Percentiles rank a stretch among this genome's conserved stretches.
Evolutionary conservation across 2,797 vertebrate genomes (phyloP).

Genomic region (Gadopsis bispinosus): DNA sequence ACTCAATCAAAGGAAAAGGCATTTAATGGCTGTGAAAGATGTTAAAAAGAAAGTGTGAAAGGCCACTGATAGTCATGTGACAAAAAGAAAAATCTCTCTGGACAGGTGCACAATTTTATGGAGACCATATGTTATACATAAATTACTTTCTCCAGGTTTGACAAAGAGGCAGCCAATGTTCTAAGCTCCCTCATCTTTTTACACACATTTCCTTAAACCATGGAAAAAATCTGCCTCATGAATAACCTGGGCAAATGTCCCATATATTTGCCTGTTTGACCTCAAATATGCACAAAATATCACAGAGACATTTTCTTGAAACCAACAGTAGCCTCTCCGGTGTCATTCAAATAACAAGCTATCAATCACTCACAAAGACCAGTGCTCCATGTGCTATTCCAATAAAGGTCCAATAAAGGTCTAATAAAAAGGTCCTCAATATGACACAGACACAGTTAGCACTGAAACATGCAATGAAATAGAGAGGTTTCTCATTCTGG

Average conservation of each 20-base stretch:
- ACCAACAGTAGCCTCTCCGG: slow-evolving; percentile 46
- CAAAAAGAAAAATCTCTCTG: slow-evolving; percentile 38
- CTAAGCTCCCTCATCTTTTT: slow-evolving; percentile 47
- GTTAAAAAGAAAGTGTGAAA: slow-evolving; percentile 65
- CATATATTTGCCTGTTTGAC: slow-evolving; percentile 61
- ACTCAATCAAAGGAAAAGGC: slow-evolving; percentile 82
- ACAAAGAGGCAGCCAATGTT: slow-evolving; percentile 44
- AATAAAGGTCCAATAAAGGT: slow-evolving; percentile 32
- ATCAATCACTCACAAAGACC: slow-evolving; percentile 45
- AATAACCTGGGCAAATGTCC: slow-evolving; percentile 63
- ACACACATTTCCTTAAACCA: slow-evolving; percentile 64
- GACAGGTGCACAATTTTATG: slow-evolving; percentile 79
- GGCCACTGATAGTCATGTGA: slow-evolving; percentile 60
- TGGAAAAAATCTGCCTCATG: slow-evolving; percentile 58
- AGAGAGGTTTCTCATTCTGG: slow-evolving; percentile 37
- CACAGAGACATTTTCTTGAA: slow-evolving; percentile 52
- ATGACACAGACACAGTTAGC: slow-evolving; percentile 29
- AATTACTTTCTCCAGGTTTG: slow-evolving; percentile 36
- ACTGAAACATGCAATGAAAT: slow-evolving; percentile 31
- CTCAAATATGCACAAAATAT: slow-evolving; percentile 69
- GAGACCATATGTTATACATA: slow-evolving; percentile 34
- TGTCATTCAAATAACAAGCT: slow-evolving; percentile 62
- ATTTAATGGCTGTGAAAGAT: slow-evolving; percentile 81
- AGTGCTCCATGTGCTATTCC: slow-evolving; percentile 50
- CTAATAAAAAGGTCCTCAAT: neutral